Evolutionary conservation across 2,888 invertebrate genomes (phyloP).

Genomic region (Mythimna impura): DNA sequence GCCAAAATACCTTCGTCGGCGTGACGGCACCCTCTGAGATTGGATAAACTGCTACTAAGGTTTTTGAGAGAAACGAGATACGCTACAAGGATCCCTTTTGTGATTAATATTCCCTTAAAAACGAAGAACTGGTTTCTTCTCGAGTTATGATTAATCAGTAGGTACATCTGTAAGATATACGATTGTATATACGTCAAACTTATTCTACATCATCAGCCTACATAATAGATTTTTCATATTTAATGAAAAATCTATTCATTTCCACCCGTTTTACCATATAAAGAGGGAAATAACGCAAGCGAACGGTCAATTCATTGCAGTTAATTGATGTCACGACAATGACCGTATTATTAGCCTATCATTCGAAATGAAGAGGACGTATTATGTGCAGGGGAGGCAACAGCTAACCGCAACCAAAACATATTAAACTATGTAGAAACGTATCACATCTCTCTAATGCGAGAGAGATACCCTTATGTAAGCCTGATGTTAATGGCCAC

Average conservation of each 20-base stretch:
- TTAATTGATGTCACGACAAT: slow-evolving; percentile 80
- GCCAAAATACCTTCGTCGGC: slow-evolving; percentile 72
- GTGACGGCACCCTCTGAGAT: slow-evolving; percentile 64
- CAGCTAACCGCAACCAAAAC: slow-evolving; percentile 35
- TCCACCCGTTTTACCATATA: slow-evolving; percentile 70
- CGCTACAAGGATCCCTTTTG: slow-evolving; percentile 62
- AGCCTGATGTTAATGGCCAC: slow-evolving; percentile 46
- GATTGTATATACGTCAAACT: slow-evolving; percentile 23
- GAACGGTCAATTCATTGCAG: slow-evolving; percentile 73
- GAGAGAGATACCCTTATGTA: slow-evolving; percentile 29
- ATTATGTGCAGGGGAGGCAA: slow-evolving; percentile 42
- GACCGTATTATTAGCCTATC: slow-evolving; percentile 72
- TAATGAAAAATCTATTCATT: slow-evolving; percentile 70
- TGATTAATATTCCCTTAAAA: slow-evolving; percentile 67
- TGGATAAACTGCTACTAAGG: slow-evolving; percentile 70
- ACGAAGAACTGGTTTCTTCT: slow-evolving; percentile 41
- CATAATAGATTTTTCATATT: too few species aligned
- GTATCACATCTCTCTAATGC: slow-evolving; percentile 36
- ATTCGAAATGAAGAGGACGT: slow-evolving; percentile 55
- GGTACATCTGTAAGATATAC: slow-evolving; percentile 33
- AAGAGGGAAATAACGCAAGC: slow-evolving; percentile 64
- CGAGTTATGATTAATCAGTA: slow-evolving; percentile 53
- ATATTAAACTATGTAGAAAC: slow-evolving; percentile 29
- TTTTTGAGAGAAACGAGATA: slow-evolving; percentile 69
- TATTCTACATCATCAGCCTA: slow-evolving; percentile 65